phyloP scores from a whole-genome alignment of 1,140 invertebrate genomes.

The Caenorhabditis remanei region DNA sequence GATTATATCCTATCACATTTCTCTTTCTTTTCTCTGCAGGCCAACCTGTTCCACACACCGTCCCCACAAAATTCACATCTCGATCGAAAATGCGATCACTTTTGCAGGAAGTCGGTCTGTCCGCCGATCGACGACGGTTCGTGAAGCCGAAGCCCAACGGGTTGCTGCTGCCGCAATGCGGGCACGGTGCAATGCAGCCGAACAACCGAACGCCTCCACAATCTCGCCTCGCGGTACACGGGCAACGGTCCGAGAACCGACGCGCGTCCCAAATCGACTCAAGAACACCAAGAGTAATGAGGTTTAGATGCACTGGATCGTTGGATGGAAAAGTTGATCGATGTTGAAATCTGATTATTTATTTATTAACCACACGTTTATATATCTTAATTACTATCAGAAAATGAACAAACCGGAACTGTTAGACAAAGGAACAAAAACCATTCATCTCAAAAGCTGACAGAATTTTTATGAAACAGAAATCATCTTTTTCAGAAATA shows the following conservation, averaged over 20 bases:
- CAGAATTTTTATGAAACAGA: not conserved
- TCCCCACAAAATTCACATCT: not conserved
- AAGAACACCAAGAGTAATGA: conserved; percentile 48
- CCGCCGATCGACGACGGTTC: conserved; percentile 47
- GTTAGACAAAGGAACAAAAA: not conserved
- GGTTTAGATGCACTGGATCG: conserved; percentile 21
- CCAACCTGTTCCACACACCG: not conserved
- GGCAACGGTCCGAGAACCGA: conserved; percentile 11
- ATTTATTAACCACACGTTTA: not conserved
- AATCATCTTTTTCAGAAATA: not conserved
- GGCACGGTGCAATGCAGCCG: not conserved
- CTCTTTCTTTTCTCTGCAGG: not conserved
- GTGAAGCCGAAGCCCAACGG: conserved; percentile 32
- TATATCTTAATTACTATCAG: not conserved
- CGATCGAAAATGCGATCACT: not conserved
- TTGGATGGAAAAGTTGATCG: not conserved
- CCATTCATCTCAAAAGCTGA: not conserved
- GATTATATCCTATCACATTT: conserved; percentile 2
- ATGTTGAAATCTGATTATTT: not conserved
- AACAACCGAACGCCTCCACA: not conserved
- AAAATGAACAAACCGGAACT: not conserved
- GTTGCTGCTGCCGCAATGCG: not conserved
- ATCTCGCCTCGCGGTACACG: conserved; percentile 8
- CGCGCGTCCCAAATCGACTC: conserved; percentile 37
- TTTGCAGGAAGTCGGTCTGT: conserved; percentile 48